These are phyloP conservation scores for Eilema griseolum DNA, from an alignment of 2,888 invertebrate species.

Conservation along the genomic window DNA sequence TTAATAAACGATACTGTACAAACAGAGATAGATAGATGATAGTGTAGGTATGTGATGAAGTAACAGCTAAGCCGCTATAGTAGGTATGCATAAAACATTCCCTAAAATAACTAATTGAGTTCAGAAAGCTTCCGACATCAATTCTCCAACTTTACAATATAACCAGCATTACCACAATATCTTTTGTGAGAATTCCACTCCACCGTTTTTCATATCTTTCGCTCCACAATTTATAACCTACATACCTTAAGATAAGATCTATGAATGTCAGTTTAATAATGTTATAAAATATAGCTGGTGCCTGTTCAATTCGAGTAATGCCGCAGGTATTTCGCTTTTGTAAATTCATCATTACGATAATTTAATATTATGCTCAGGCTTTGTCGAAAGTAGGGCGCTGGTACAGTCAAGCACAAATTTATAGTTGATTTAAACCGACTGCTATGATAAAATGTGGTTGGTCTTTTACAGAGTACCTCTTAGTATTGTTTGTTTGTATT, in stretches of 20 bases:
- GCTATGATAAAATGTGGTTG: not conserved
- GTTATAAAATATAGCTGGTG: conserved; percentile 46
- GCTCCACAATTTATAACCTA: conserved; percentile 40
- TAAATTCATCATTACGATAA: conserved; percentile 62
- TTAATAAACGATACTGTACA: not conserved
- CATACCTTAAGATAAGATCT: conserved; percentile 45
- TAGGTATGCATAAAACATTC: not conserved
- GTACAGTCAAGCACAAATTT: conserved; percentile 43
- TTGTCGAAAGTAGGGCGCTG: conserved; percentile 45
- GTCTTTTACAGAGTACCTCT: too few relatives aligned
- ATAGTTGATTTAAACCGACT: conserved; percentile 13
- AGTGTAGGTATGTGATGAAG: too few relatives aligned
- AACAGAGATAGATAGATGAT: too few relatives aligned
- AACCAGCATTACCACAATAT: conserved; percentile 28
- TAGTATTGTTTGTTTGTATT: too few relatives aligned
- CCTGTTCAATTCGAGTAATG: conserved; percentile 39
- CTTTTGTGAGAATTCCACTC: conserved; percentile 37
- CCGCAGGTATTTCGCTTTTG: conserved; percentile 49
- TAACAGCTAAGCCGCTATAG: not conserved
- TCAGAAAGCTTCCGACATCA: conserved; percentile 7
- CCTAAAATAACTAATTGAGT: conserved; percentile 11
- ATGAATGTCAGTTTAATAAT: conserved; percentile 49
- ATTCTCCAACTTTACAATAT: conserved; percentile 12
- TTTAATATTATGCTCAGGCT: conserved; percentile 57
- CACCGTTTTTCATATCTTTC: conserved; percentile 43